Conservation (phyloP, 2,888 invertebrate species). For the Aspidapion aeneum region DNA sequence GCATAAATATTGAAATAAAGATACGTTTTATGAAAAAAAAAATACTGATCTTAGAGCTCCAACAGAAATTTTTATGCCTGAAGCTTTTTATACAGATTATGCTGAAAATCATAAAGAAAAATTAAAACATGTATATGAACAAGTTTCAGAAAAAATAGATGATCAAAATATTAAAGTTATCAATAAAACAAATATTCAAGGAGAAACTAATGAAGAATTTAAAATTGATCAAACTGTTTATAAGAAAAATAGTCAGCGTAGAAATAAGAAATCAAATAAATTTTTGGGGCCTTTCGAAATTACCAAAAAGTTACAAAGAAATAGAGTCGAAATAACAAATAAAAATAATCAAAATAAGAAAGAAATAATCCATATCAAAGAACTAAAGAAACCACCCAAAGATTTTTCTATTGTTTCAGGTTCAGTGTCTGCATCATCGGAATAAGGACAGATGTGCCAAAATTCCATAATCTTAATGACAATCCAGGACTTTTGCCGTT, state of each 20-base stretch:
- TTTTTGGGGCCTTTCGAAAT: constrained; percentile 10
- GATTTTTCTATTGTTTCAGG: constrained; percentile 15
- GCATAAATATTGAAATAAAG: too few relatives aligned
- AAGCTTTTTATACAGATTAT: constrained; percentile 16
- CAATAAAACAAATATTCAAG: constrained; percentile 3
- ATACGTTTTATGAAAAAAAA: too few relatives aligned
- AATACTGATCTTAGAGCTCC: constrained; percentile 15
- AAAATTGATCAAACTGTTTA: constrained; percentile 10
- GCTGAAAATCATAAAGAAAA: constrained; percentile 15
- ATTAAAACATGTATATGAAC: constrained; percentile 10
- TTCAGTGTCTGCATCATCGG: constrained; percentile 2
- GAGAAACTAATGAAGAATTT: constrained; percentile 4
- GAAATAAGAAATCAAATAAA: constrained; percentile 17
- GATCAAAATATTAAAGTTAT: constrained; percentile 9
- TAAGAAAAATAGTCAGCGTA: constrained; percentile 4
- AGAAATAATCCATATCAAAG: constrained; percentile 19
- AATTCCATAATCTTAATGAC: constrained; percentile 8
- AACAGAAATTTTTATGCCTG: constrained; percentile 12
- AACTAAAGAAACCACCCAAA: constrained; percentile 15
- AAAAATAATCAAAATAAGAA: constrained; percentile 13
- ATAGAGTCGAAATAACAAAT: constrained; percentile 14
- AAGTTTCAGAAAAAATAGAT: constrained; percentile 2
- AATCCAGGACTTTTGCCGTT: constrained; percentile 17
- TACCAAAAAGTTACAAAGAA: constrained; percentile 9
- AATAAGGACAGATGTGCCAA: constrained; percentile 5